These are phyloP conservation scores for Columba janthina DNA, from an alignment of 2,113 vertebrate genomes.

Conservation along the genomic window DNA sequence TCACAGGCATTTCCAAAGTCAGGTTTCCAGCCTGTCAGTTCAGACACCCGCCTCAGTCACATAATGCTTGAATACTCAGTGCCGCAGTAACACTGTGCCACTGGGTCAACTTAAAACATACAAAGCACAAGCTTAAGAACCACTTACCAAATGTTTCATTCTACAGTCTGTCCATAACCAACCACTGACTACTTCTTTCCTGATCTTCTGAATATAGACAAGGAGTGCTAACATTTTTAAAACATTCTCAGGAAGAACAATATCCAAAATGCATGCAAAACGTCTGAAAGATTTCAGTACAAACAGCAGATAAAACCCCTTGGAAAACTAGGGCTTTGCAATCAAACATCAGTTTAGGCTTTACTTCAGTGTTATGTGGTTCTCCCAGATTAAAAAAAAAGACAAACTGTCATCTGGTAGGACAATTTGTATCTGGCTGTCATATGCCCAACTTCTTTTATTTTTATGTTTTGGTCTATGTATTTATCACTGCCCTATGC, in stretches of 20 bases:
- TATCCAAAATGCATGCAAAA: background rate
- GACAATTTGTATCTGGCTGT: background rate
- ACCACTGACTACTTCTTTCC: background rate
- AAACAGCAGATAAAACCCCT: background rate
- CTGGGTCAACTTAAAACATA: background rate
- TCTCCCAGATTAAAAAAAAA: background rate
- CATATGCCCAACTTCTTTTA: background rate
- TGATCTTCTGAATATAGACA: background rate
- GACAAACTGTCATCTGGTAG: background rate
- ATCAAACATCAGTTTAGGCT: background rate
- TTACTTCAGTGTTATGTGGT: background rate
- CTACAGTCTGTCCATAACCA: background rate
- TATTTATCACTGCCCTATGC: background rate
- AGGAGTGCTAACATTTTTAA: background rate
- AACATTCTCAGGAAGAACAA: background rate
- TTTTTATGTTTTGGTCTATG: background rate
- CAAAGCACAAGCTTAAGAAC: background rate
- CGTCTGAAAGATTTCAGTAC: background rate
- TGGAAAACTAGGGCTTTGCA: background rate
- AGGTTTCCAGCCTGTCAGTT: background rate
- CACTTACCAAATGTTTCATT: background rate
- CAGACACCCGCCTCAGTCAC: background rate
- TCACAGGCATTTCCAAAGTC: background rate
- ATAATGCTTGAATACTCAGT: background rate
- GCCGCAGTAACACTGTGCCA: background rate